Conservation (phyloP, 2,113 vertebrate species). For the Danio rerio region DNA sequence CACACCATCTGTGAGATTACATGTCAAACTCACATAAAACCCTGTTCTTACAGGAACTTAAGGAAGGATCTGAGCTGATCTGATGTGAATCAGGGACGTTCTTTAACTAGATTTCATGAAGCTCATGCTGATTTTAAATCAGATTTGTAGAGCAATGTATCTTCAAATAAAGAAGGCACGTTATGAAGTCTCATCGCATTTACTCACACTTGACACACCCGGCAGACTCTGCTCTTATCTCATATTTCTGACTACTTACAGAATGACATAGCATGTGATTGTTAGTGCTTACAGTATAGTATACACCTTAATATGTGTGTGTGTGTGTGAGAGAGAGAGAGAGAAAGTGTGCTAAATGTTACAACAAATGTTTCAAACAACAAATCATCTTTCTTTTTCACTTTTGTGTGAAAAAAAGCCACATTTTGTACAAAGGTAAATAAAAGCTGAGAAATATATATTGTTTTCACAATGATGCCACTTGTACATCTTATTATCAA, state of each 20-base stretch:
- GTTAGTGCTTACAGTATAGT: background rate
- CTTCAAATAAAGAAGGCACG: background rate
- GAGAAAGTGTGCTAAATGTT: background rate
- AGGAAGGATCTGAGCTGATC: background rate
- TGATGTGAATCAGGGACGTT: background rate
- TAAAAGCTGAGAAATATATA: too few species aligned
- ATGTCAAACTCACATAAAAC: slow-evolving; percentile 17
- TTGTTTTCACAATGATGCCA: too few species aligned
- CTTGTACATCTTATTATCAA: too few species aligned
- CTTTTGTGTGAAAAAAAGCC: too few species aligned
- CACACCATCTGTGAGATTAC: slow-evolving; percentile 36
- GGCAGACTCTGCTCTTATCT: slow-evolving; percentile 9
- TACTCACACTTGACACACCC: background rate
- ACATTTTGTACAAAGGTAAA: too few species aligned
- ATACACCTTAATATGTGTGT: background rate
- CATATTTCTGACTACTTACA: background rate
- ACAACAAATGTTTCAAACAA: background rate
- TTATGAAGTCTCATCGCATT: background rate
- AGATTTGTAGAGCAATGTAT: slow-evolving; percentile 8
- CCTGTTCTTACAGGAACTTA: slow-evolving; percentile 16
- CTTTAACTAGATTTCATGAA: slow-evolving; percentile 31
- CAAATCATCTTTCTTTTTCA: too few species aligned
- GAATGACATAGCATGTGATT: background rate
- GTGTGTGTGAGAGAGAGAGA: too few species aligned
- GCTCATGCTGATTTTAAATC: slow-evolving; percentile 26